Evolutionary conservation across 2,797 vertebrate genomes (phyloP), one percentile per base, ranked within the genome.

Genomic region (Neoniphon sammara): DNA sequence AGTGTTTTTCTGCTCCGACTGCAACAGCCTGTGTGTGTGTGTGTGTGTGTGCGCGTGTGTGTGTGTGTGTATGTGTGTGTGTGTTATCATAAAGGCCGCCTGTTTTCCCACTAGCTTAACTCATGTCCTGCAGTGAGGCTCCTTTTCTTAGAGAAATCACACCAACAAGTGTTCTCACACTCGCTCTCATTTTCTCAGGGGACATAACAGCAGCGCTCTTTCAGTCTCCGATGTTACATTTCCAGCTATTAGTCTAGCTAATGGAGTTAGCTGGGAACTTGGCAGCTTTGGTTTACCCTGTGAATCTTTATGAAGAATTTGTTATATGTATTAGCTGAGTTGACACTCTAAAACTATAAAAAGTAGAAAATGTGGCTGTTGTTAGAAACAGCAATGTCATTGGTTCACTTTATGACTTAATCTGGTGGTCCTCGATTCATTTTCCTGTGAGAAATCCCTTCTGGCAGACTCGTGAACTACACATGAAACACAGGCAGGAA

Each of bases 71-170:
- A 15, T 21, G 10, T 59, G 44, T 42, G 17, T 61, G 14, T 54
- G 50, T 27, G n/a, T 55, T 52, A 27, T 66, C 56, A 47, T 54
- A 71, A 70, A 66, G 49, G 10, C 7, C 36, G 55, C 49, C 46
- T 54, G 55, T 64, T 23, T 53, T 59, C 54, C n/a, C 11, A 31
- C 53, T 55, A 42, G 50, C 55, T 46, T 36, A 47, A 54, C 63
- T 71, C 27, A 57, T 59, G 50, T 54, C 47, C 56, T 60, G 44
- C 61, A 65, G 50, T 49, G 3, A 49, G 53, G n/a, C 30, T 68
- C 36, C 17, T 55, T 67, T 67, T 61, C 47, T 46, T 8, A 4
- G 21, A 56, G 46, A 34, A 42, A 39, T 42, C 49, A 30, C 53
- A 34, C 20, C 21, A 44, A 58, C 27, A 46, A 34, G 27, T 56